Base-by-base conservation (phyloP, 37 sponge, comb jelly and placozoan species). In the Theonella swinhoei region DNA sequence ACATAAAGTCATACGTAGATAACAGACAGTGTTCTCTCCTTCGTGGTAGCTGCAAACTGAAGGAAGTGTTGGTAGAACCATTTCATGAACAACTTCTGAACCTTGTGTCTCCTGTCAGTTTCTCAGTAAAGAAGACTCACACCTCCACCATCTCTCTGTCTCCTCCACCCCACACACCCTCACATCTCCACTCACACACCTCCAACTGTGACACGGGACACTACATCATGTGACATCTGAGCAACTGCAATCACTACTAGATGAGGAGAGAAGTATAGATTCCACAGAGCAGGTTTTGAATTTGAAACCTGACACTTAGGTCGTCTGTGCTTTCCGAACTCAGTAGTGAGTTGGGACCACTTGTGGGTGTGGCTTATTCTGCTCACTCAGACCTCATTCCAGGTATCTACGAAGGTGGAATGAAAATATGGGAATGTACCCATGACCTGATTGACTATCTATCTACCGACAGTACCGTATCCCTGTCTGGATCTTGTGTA, bases 381-480 rank as follows among this genome's bases (percentile, higher is more conserved):
- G 23, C 47, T 0, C 70, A 88, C 38, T 91, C 93, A 60, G 99
- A 98, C 74, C 42, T 98, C 65, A 70, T 95, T 71, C 81, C 96
- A 38, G 88, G 88, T 23, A 87, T 91, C 23, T 98, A 98, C 70
- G 99, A 98, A 82, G 99, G 99, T 41, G 99, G 99, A 1, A 62
- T 99, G 62, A 94, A 93, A 69, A 67, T 96, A 32, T 99, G 99
- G 99, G 99, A 99, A 66, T 90, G 99, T 62, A 69, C 94, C 11
- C 73, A 90, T 74, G 99, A 99, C 35, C 80, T 99, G 31, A 64
- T 93, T 22, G 41, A 72, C 17, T 92, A 77, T 39, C 68, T 99
- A 0, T 9, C 58, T n/a, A 32, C 75, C 0, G 32, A 68, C 11
- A 39, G 69, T 0, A 64, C 75, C 38, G 35, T 33, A 8, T 14